Base-by-base conservation (phyloP, 2,113 vertebrate species). In the Callipepla californica region DNA sequence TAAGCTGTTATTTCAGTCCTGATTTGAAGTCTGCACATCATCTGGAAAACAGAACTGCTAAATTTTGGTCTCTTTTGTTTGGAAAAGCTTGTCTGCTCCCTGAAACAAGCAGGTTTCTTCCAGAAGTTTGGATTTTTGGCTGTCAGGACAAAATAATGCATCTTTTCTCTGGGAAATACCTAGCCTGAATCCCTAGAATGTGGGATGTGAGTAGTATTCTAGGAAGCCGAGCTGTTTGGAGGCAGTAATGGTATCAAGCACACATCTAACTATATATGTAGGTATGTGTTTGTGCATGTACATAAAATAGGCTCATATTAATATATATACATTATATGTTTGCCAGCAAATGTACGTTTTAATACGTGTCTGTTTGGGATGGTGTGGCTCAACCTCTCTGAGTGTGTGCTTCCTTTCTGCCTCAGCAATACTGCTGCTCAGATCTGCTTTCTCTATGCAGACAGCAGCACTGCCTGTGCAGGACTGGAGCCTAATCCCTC, bases 61-160 rank as follows among this genome's bases (percentile, higher is more conserved):
- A 67, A 57, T 58, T 83, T 13, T 20, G 23, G 38, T 22, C 62
- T 83, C 19, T 11, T 44, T 55, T 65, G 12, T 50, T 20, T 74
- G 21, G n/a, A 48, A 82, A 67, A 63, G 30, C 42, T 78, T 90
- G 58, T 50, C 32, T 78, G 44, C 18, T 51, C 15, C 8, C 32
- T 79, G 26, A 30, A 62, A 58, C 48, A 50, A 36, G 20, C 13
- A 72, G 25, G 17, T 65, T 51, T 57, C 36, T 50, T 65, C n/a
- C 62, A 40, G 13, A 78, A 84, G 42, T 45, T 38, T 47, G 58
- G 36, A 32, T 50, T 57, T 91, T 65, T 66, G 50, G 13, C 7
- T 70, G 32, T 28, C 1, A 1, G 18, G 19, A 1, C 36, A 34
- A 1, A 25, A 17, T 15, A 50, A 50, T 7, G 3, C 8, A 45